Conservation (phyloP, 2,888 invertebrate genomes). For the Sinhomidia bicolor region DNA sequence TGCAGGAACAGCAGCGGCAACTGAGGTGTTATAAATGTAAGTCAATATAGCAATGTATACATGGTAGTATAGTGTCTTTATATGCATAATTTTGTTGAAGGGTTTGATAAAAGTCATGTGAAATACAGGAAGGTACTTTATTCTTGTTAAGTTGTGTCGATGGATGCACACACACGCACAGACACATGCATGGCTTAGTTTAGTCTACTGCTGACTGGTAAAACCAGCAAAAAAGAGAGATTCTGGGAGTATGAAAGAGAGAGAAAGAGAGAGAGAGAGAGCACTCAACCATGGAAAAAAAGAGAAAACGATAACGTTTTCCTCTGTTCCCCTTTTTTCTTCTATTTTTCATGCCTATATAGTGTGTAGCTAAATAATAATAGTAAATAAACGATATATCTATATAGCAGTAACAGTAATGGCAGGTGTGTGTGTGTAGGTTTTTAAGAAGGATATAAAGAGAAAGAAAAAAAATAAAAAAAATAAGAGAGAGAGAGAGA, state of each 20-base stretch:
- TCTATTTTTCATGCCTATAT: neutral
- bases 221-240: neutral
- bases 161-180: too few relatives aligned
- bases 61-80: too few relatives aligned
- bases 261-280: neutral
- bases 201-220: neutral
- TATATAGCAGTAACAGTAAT: neutral
- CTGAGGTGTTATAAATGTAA: neutral
- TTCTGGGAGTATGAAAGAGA: neutral
- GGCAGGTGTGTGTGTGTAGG: neutral
- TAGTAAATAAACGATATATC: too few relatives aligned
- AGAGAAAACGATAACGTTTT: constrained; percentile 27
- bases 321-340: neutral
- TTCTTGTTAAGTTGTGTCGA: neutral
- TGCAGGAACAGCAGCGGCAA: neutral
- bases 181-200: neutral
- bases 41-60: neutral
- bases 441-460: too few relatives aligned
- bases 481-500: neutral
- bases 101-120: neutral
- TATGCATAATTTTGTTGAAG: too few relatives aligned
- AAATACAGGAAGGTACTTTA: neutral
- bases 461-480: neutral
- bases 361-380: neutral
- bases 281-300: constrained; percentile 15